Evolutionary conservation across 2,888 invertebrate genomes (phyloP), one percentile per base, ranked within the genome.

Genomic region (Pyrgus malvae): DNA sequence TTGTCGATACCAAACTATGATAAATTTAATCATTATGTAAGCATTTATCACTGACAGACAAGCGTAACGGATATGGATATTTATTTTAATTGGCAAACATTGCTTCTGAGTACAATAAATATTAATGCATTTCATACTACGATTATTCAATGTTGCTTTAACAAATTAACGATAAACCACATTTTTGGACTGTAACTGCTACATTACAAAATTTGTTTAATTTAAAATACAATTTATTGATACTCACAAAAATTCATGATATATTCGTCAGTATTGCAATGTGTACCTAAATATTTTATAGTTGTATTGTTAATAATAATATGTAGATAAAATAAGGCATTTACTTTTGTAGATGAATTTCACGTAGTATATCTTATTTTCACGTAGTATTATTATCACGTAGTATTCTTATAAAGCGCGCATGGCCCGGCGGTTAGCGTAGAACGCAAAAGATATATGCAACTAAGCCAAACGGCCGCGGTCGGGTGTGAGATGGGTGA

Each of bases 71-170:
- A 33, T 33, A 33, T 33, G 11, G 12, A 33, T 12, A 33, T 33
- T 33, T 38, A 38, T 19, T 38, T 38, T 14, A 38, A 38, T 38
- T 19, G 19, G n/a, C 38, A 38, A 38, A n/a, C 4, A 38, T 17
- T 38, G 8, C 17, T 38, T 9, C 11, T 1, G n/a, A 35, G 38
- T 9, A 38, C 19, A 38, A 19, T 38, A 38, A 38, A 38, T 37
- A 37, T 37, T 16, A 14, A 38, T 38, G n/a, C 16, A 19, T 38
- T 35, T 38, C n/a, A 38, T 38, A 38, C 38, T n/a, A 17, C 11
- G 38, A 38, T 38, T 38, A 38, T 38, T 38, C 38, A 38, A 38
- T 21, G 38, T 38, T 38, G 21, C 38, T 38, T 38, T 38, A 2
- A 38, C 38, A 19, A 38, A 38, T 38, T 38, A 38, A 38, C 19